Evolutionary conservation across 1,140 invertebrate genomes (phyloP).

Genomic region (Macrobrachium nipponense): DNA sequence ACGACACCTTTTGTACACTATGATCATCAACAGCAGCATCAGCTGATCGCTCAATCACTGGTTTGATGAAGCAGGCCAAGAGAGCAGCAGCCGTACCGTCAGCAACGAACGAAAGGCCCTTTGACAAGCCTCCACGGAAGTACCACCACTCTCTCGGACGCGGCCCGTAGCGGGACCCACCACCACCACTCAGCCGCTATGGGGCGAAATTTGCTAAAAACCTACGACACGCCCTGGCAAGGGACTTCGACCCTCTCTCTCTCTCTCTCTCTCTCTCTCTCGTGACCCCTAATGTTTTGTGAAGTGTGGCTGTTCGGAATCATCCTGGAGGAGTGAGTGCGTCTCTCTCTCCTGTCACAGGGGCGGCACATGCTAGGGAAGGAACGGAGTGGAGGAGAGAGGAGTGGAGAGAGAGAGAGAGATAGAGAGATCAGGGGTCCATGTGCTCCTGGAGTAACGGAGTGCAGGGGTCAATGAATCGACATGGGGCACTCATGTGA

Average conservation of each 20-base stretch:
- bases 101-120: neutral
- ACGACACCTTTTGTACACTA: neutral
- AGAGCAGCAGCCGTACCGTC: neutral
- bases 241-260: slow-evolving; percentile 1
- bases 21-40: slow-evolving; percentile 28
- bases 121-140: slow-evolving; percentile 43
- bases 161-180: slow-evolving; percentile 45
- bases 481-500: slow-evolving; percentile 56
- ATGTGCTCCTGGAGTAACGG: slow-evolving; percentile 42
- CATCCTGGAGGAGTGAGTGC: neutral
- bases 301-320: neutral
- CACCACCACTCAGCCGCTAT: slow-evolving; percentile 25
- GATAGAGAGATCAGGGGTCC: slow-evolving; percentile 27
- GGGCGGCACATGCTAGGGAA: slow-evolving; percentile 1
- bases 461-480: slow-evolving; percentile 58
- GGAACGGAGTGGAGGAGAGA: neutral
- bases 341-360: neutral
- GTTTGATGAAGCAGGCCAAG: neutral
- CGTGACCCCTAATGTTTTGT: neutral
- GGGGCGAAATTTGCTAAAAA: slow-evolving; percentile 45
- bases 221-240: slow-evolving; percentile 46
- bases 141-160: slow-evolving; percentile 17
- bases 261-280: neutral
- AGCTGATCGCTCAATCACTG: slow-evolving; percentile 36
- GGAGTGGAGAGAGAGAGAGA: slow-evolving; percentile 6